Percentiles rank a stretch among this genome's conserved stretches.
phyloP scores from a whole-genome alignment of 37 sponge, comb jelly and placozoan species.

The Oopsacas minuta region DNA sequence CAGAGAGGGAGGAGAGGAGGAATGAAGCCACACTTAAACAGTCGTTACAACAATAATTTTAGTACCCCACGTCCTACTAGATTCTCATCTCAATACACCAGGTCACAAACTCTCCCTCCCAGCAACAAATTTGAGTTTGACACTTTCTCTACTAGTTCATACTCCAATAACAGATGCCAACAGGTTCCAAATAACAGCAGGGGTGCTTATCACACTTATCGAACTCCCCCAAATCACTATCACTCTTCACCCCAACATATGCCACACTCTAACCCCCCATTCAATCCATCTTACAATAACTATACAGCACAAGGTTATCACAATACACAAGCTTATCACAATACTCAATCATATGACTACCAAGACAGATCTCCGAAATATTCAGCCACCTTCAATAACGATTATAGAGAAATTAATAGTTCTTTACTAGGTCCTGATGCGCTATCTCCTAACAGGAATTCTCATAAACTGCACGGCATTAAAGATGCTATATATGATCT shows the following conservation, averaged over 20 bases:
- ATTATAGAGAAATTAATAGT: too few relatives aligned
- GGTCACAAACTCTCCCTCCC: not conserved
- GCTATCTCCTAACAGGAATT: slow-evolving; percentile 5
- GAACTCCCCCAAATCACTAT: not conserved
- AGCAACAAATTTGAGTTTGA: not conserved
- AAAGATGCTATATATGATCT: not conserved
- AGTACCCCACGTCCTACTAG: not conserved
- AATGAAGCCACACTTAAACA: not conserved
- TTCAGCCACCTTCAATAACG: not conserved
- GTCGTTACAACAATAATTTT: not conserved
- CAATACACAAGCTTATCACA: not conserved
- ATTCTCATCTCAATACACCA: not conserved
- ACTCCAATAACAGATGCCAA: not conserved
- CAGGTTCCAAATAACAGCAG: not conserved
- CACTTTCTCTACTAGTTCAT: not conserved
- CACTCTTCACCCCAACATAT: not conserved
- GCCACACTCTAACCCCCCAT: not conserved
- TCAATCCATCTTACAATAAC: too few relatives aligned
- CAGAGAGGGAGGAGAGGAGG: not conserved
- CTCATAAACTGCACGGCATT: not conserved
- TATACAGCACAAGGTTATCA: too few relatives aligned
- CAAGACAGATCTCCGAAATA: not conserved
- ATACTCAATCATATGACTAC: not conserved
- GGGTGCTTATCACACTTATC: too few relatives aligned
- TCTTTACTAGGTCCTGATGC: not conserved